Conservation (phyloP, 2,797 vertebrate genomes). For the Anas georgica region DNA sequence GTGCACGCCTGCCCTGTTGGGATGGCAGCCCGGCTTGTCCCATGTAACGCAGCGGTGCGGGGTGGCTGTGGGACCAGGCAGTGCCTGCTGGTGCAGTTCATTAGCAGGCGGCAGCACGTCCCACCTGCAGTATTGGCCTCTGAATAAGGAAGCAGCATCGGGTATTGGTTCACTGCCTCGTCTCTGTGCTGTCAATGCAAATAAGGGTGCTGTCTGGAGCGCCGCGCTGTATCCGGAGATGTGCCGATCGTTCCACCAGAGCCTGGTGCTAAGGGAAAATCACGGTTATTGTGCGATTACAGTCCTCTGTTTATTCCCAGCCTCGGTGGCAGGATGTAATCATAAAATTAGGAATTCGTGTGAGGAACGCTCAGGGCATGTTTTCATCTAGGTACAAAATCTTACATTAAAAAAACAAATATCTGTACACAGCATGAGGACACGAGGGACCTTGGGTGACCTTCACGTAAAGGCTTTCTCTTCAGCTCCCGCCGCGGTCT, state of each 20-base stretch:
- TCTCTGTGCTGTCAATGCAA: not conserved
- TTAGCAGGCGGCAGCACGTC: not conserved
- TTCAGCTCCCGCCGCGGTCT: too few relatives aligned
- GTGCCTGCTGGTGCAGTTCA: not conserved
- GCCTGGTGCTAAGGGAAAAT: not conserved
- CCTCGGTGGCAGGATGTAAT: not conserved
- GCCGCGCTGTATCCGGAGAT: rapidly evolving
- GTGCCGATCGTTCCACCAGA: not conserved
- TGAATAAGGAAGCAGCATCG: not conserved
- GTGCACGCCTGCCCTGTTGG: not conserved
- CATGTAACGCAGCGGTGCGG: rapidly evolving
- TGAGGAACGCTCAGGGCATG: not conserved
- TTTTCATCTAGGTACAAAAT: not conserved
- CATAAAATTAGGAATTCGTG: not conserved
- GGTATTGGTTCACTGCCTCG: not conserved
- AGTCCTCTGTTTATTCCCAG: not conserved
- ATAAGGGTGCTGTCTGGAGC: not conserved
- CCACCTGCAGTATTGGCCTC: rapidly evolving
- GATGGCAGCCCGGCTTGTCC: too few relatives aligned
- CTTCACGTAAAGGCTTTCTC: too few relatives aligned
- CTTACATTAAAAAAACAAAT: not conserved
- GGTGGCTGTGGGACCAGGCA: not conserved
- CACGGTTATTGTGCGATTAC: not conserved
- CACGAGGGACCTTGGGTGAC: not conserved
- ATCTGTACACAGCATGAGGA: not conserved